Evolutionary conservation across 1,140 invertebrate species (phyloP), one percentile per base, ranked within the genome.

Genomic region (Cepaea nemoralis): DNA sequence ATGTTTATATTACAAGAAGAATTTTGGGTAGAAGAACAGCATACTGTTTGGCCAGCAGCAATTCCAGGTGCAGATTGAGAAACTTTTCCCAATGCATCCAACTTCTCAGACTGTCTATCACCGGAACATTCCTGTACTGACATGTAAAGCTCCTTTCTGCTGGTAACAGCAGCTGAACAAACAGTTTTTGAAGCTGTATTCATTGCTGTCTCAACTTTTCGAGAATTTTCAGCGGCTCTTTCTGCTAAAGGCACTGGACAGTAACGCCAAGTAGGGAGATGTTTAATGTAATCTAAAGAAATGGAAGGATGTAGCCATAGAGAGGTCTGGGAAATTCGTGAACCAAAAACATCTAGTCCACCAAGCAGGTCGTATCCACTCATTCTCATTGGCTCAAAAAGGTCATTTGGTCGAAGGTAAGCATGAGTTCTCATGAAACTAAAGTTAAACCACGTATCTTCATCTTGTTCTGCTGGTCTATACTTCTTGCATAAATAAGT

Each of bases 181-280:
- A 2, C n/a, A 55, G 74, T 37, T 24, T 0, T 24, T 33, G 27
- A 35, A 40, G 40, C 59, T 55, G 50, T 55, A 45, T 22, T 73
- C 31, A 71, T 42, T 33, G 74, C 24, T 77, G 35, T 22, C 71
- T 63, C 19, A 12, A 55, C 40, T 63, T 35, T 55, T 19, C 16
- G 67, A 39, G 39, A 69, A 40, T 59, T 82, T 83, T 33, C 71
- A 69, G 6, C 35, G 31, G 82, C 81, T 76, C 35, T 14, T 77
- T 77, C 71, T 69, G 42, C 75, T 40, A 81, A 31, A 0, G 45
- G 42, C 35, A 70, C 24, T 37, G 75, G 59, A 24, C 55, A 78
- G 82, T 90, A 91, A n/a, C 85, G 89, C 93, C 93, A 94, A 10
- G 92, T 89, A 12, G 92, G 93, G n/a, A 94, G 86, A 69, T 92